Percentiles rank a stretch among this genome's conserved stretches.
These are phyloP conservation scores for Melospiza georgiana DNA, from an alignment of 2,113 vertebrate species.

Conservation along the genomic window DNA sequence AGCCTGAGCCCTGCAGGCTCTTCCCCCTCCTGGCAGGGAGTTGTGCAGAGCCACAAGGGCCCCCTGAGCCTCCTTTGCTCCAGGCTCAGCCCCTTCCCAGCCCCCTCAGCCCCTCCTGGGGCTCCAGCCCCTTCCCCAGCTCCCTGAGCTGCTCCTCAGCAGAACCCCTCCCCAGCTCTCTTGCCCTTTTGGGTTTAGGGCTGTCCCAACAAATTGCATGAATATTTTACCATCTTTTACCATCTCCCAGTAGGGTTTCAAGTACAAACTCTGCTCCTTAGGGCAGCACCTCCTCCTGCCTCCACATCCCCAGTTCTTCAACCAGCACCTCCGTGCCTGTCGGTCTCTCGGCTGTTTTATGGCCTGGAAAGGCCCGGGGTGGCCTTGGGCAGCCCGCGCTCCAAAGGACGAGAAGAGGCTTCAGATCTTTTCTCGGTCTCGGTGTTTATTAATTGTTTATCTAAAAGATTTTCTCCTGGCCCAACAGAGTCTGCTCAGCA, in stretches of 20 bases:
- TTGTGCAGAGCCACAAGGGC: background rate
- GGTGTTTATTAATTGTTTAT: too few relatives aligned
- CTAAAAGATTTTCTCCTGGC: too few relatives aligned
- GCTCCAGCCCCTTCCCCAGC: background rate
- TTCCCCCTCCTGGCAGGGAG: background rate
- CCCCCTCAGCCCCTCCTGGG: too few relatives aligned
- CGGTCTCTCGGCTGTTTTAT: too few relatives aligned
- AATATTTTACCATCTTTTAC: background rate
- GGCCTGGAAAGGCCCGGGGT: too few relatives aligned
- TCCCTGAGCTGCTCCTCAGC: background rate
- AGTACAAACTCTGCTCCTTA: background rate
- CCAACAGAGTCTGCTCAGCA: too few relatives aligned
- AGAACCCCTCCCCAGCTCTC: background rate
- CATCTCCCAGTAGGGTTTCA: background rate
- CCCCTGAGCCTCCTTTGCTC: background rate
- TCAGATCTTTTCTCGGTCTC: too few relatives aligned
- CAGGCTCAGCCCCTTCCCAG: background rate
- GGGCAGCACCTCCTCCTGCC: background rate
- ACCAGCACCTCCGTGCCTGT: background rate
- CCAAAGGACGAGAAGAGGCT: too few relatives aligned
- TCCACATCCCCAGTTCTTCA: background rate
- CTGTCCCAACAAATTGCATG: background rate
- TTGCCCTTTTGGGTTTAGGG: background rate
- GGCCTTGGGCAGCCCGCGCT: too few relatives aligned
- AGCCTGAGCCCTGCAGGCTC: fast-evolving